Evolutionary conservation across 2,888 invertebrate species (phyloP), one percentile per base, ranked within the genome.

Genomic region (Nesidiocoris tenuis): DNA sequence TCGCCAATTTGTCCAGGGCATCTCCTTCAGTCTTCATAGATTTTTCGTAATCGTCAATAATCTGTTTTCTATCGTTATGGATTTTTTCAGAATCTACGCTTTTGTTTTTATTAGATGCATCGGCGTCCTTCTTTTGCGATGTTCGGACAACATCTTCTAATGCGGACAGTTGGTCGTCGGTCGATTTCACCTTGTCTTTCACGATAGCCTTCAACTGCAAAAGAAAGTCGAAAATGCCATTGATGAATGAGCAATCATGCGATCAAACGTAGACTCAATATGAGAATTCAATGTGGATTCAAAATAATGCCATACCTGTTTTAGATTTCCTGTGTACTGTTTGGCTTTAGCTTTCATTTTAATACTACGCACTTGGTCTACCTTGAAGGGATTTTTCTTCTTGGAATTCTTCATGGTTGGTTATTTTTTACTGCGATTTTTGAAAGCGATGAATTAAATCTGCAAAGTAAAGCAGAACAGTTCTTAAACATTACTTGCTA

Each of bases 311-410:
- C 21, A 77, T 78, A 82, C 82, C 78, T 81, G 81, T 79, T 82
- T 82, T 72, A 82, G 76, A 23, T 82, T 79, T 19, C 76, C 76
- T 3, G 77, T 76, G 12, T 81, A 80, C 21, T 81, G 79, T 67
- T 81, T 81, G 12, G 80, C 81, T 76, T 81, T 83, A 74, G 83
- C 82, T 75, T 82, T 81, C 55, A 80, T 78, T 79, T 83, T 83
- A n/a, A 82, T 79, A 74, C 80, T 80, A 61, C 79, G 79, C 22
- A 81, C 80, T 22, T 81, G 81, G 80, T 82, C 80, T 79, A 81
- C 84, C 83, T 82, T 80, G 78, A 77, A 82, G 72, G 83, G 79
- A 80, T 81, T 81, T 57, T 80, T 80, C 70, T 79, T 79, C 54
- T 79, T 77, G 5, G 39, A 39, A 39, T 39, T 39, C 12, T 39